Evolutionary conservation across 1,140 invertebrate genomes (phyloP).

Genomic region (Cepaea nemoralis): DNA sequence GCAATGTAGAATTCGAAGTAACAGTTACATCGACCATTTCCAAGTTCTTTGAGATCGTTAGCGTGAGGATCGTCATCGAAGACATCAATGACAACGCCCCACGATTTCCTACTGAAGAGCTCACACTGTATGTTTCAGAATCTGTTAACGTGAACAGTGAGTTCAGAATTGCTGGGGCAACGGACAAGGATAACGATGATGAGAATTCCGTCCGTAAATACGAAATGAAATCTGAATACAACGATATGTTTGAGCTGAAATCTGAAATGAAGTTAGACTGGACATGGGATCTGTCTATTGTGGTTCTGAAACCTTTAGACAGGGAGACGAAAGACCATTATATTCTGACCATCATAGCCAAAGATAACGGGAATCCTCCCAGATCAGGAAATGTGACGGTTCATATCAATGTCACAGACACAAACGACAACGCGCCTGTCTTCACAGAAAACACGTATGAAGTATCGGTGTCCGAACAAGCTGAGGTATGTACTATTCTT

Average conservation of each 20-base stretch:
- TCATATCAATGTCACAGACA: constrained; percentile 76
- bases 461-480: constrained; percentile 50
- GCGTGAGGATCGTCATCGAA: constrained; percentile 57
- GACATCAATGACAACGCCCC: constrained; percentile 97
- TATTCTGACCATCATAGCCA: constrained; percentile 86
- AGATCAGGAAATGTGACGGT: constrained; percentile 70
- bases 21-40: constrained; percentile 45
- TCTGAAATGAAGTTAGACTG: constrained; percentile 58
- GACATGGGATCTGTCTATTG: constrained; percentile 56
- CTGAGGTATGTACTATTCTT: constrained; percentile 29
- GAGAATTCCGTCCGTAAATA: constrained; percentile 64
- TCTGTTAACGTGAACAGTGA: constrained; percentile 74
- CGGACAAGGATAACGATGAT: constrained; percentile 75
- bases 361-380: constrained; percentile 86
- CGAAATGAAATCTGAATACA: constrained; percentile 53
- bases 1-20: constrained; percentile 58
- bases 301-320: constrained; percentile 76
- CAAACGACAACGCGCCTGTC: constrained; percentile 93
- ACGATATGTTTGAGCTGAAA: constrained; percentile 54
- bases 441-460: constrained; percentile 74
- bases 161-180: constrained; percentile 76
- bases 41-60: constrained; percentile 59
- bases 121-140: constrained; percentile 71
- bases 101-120: constrained; percentile 75
- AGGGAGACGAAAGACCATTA: constrained; percentile 91